A percentile compares a stretch with the other conserved stretches of the same genome.
Conservation (phyloP, 2,888 invertebrate species). For the Chaitophorus viminalis region DNA sequence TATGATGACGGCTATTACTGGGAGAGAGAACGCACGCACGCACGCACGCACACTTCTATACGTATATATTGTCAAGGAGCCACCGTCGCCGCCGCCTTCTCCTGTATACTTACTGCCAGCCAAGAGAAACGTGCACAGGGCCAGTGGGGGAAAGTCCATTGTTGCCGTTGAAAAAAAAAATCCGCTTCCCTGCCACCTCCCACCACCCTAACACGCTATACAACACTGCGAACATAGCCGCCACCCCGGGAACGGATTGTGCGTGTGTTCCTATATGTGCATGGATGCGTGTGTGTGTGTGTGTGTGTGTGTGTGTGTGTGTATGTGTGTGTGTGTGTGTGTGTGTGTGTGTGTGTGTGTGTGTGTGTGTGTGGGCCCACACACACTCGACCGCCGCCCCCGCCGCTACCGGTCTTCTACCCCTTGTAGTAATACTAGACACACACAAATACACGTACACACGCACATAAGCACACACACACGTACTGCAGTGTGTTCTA, state of each 20-base stretch:
- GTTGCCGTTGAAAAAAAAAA: conserved; percentile 47
- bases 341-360: background rate
- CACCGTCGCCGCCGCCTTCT: conserved; percentile 35
- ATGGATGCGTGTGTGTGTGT: background rate
- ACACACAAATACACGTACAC: conserved; percentile 23
- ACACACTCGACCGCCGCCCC: conserved; percentile 29
- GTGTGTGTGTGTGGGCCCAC: conserved; percentile 5
- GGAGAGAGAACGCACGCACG: conserved; percentile 11
- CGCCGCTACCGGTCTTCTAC: conserved; percentile 60
- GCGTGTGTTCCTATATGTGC: background rate
- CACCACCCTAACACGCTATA: background rate
- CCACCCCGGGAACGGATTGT: conserved; percentile 17
- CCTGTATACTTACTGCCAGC: background rate
- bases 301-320: background rate
- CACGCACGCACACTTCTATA: conserved; percentile 27
- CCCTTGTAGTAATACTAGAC: conserved; percentile 61
- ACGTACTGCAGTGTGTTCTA: background rate
- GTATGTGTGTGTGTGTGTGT: background rate
- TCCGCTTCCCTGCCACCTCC: background rate
- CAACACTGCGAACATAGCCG: background rate
- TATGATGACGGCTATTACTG: background rate
- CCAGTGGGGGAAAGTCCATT: conserved; percentile 41
- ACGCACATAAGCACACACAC: background rate
- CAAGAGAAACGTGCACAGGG: conserved; percentile 2
- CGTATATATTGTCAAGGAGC: conserved; percentile 50